A percentile compares a stretch with the other conserved stretches of the same genome.
These are phyloP conservation scores for Drosophila lutescens DNA, from an alignment of 2,888 invertebrate species.

Conservation along the genomic window DNA sequence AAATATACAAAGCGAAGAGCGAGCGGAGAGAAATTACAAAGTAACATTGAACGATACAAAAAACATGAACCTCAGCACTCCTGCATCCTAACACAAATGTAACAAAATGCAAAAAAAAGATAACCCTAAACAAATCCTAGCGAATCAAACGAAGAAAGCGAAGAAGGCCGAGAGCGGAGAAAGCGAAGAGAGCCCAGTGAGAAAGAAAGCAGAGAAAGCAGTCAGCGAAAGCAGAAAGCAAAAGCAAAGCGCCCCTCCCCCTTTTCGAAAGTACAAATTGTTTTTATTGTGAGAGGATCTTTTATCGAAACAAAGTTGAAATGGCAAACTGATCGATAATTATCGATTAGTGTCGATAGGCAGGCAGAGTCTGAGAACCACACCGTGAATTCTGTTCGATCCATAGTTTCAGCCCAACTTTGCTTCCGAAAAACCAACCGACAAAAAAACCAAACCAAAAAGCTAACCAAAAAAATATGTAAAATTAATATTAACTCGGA, in stretches of 20 bases:
- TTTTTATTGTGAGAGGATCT: conserved; percentile 82
- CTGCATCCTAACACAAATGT: conserved; percentile 81
- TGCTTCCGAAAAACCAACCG: conserved; percentile 32
- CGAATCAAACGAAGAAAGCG: conserved; percentile 66
- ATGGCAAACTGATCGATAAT: conserved; percentile 21
- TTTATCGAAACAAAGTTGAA: conserved; percentile 61
- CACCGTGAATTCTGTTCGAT: conserved; percentile 39
- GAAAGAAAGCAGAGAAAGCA: conserved; percentile 37
- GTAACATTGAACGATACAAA: conserved; percentile 82
- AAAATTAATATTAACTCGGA: conserved; percentile 38
- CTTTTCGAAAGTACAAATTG: conserved; percentile 85
- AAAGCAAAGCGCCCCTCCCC: conserved; percentile 82
- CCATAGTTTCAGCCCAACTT: conserved; percentile 44
- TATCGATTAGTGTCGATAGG: conserved; percentile 29
- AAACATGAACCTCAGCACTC: conserved; percentile 82
- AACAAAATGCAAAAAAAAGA: conserved; percentile 61
- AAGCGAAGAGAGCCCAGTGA: conserved; percentile 52
- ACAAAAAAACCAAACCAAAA: conserved; percentile 12
- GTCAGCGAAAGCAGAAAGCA: conserved; percentile 58
- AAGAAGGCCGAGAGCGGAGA: conserved; percentile 48
- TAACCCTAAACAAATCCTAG: conserved; percentile 67
- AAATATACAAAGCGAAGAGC: conserved; percentile 70
- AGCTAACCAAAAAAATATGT: conserved; percentile 24
- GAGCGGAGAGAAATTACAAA: conserved; percentile 71
- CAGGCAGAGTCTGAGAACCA: conserved; percentile 38